Conservation (phyloP, 2,113 vertebrate species). For the Chionodraco myersi region DNA sequence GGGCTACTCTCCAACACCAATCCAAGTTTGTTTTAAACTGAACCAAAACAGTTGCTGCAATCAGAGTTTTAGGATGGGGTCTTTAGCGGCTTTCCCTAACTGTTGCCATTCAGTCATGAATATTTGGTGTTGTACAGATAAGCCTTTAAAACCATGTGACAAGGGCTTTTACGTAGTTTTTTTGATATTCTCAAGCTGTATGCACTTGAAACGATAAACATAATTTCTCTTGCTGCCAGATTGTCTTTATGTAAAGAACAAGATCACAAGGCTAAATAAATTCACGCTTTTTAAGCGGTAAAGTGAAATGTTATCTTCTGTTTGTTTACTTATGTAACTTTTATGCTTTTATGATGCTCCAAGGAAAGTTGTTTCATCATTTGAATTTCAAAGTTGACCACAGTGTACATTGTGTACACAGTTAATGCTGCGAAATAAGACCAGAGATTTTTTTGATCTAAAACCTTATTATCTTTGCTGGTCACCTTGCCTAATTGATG, state of each 20-base stretch:
- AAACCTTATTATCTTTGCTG: neutral
- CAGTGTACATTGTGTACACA: neutral
- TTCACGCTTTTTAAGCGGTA: no score
- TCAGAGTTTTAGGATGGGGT: no score
- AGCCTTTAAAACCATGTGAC: neutral
- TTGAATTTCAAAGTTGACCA: constrained; percentile 9
- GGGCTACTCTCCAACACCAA: no score
- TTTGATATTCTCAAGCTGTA: neutral
- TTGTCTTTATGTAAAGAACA: constrained; percentile 5
- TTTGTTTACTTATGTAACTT: neutral
- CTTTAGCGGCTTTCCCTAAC: neutral
- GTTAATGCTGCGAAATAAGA: neutral
- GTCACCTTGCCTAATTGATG: neutral
- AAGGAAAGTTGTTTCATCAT: neutral
- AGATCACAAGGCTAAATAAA: constrained; percentile 3
- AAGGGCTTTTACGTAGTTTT: neutral
- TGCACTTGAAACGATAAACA: neutral
- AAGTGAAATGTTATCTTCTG: no score
- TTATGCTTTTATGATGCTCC: neutral
- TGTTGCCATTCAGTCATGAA: neutral
- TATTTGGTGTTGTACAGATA: neutral
- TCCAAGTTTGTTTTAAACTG: neutral
- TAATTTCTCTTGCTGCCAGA: neutral
- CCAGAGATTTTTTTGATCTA: neutral
- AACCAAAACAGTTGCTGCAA: neutral